These are phyloP conservation scores for Melipona beecheii DNA, from an alignment of 2,888 invertebrate genomes.

Conservation along the genomic window DNA sequence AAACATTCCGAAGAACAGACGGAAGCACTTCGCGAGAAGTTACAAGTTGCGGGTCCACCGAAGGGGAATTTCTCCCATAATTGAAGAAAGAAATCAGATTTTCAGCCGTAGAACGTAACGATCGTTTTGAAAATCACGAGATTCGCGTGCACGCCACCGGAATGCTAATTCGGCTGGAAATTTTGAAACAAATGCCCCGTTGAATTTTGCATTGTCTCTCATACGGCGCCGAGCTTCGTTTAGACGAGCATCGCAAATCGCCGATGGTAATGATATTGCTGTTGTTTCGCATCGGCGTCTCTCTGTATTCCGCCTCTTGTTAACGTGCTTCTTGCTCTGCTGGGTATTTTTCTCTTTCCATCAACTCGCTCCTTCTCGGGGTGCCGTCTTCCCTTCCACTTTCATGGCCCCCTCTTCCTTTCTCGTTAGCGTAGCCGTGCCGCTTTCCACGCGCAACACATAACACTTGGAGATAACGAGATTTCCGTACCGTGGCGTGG, in stretches of 20 bases:
- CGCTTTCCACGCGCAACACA: slow-evolving; percentile 2
- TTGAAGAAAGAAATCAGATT: background rate
- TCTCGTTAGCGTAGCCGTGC: slow-evolving; percentile 31
- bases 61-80: background rate
- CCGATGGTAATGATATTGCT: slow-evolving; percentile 37
- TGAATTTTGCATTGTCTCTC: background rate
- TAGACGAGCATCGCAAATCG: background rate
- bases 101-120: background rate
- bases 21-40: background rate
- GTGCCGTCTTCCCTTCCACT: background rate
- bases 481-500: slow-evolving; percentile 9
- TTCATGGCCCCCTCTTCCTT: slow-evolving; percentile 4
- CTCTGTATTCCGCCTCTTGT: slow-evolving; percentile 9
- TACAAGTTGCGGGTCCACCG: too few species aligned
- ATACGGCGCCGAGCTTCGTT: background rate
- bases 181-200: background rate
- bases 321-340: slow-evolving; percentile 34
- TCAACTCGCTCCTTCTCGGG: background rate
- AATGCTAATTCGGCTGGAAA: background rate
- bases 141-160: background rate
- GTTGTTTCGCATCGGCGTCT: slow-evolving; percentile 4
- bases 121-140: background rate
- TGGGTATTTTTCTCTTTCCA: background rate
- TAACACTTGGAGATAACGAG: slow-evolving; percentile 45
- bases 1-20: background rate